phyloP scores from a whole-genome alignment of 1,140 invertebrate species.

The Planococcus citri region DNA sequence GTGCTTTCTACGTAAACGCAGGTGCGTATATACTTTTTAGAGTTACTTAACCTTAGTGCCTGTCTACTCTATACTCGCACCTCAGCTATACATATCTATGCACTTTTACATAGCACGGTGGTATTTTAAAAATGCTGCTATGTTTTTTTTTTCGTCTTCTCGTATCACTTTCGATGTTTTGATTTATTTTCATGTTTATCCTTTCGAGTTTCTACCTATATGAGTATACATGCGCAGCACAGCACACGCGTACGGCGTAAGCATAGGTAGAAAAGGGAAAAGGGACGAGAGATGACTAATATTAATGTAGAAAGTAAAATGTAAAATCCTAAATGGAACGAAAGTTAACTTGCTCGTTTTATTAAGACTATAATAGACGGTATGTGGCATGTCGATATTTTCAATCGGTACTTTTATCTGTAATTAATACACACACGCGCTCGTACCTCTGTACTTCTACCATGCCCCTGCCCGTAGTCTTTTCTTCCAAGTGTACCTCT shows the following conservation, averaged over 20 bases:
- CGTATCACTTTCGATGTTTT: background rate
- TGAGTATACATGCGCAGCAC: too few relatives aligned
- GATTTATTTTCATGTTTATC: background rate
- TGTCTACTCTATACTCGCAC: too few relatives aligned
- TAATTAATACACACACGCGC: background rate
- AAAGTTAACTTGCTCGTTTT: slow-evolving; percentile 1
- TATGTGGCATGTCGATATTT: slow-evolving; percentile 7
- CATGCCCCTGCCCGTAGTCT: too few relatives aligned
- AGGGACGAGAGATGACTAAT: background rate
- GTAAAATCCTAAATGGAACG: background rate
- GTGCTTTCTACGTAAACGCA: background rate
- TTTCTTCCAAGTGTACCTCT: too few relatives aligned
- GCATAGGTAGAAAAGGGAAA: background rate
- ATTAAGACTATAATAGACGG: slow-evolving; percentile 3
- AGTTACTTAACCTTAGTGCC: too few relatives aligned
- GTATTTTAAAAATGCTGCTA: background rate
- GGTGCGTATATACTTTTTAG: background rate
- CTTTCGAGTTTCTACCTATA: background rate
- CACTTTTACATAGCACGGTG: too few relatives aligned
- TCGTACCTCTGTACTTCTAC: too few relatives aligned
- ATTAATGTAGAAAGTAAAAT: slow-evolving; percentile 8
- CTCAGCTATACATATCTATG: too few relatives aligned
- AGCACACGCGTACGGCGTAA: background rate
- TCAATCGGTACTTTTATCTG: slow-evolving; percentile 6
- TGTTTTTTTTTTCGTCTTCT: background rate